Evolutionary conservation across 2,113 vertebrate genomes (phyloP).

Genomic region (Plestiodon gilberti): DNA sequence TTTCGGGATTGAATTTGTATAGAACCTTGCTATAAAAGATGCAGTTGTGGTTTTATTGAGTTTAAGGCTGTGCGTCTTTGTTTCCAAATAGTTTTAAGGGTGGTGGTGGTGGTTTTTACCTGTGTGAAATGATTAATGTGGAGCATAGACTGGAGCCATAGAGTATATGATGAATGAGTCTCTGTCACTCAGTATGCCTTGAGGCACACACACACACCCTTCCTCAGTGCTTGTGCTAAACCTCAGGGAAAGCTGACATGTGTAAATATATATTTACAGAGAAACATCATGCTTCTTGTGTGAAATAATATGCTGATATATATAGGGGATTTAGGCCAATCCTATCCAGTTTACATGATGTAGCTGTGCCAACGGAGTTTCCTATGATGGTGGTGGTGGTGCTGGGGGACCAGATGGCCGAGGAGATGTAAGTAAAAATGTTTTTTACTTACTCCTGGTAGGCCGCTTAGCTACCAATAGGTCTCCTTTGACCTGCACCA

Average conservation of each 20-base stretch:
- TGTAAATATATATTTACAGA: conserved; percentile 68
- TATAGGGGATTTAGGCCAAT: too few species aligned
- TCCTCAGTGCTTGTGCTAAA: conserved; percentile 66
- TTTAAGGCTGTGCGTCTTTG: conserved; percentile 67
- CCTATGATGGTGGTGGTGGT: too few species aligned
- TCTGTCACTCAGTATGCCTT: conserved; percentile 70
- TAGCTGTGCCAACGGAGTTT: too few species aligned
- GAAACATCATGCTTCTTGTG: conserved; percentile 71
- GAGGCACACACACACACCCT: conserved; percentile 76
- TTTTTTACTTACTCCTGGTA: too few species aligned
- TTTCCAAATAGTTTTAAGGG: conserved; percentile 65
- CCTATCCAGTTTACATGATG: too few species aligned
- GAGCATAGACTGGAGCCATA: conserved; percentile 50
- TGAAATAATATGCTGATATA: conserved; percentile 37
- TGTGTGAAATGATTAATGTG: conserved; percentile 74
- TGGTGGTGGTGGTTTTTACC: conserved; percentile 61
- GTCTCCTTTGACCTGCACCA: too few species aligned
- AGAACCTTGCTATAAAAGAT: conserved; percentile 43
- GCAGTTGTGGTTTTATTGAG: conserved; percentile 47
- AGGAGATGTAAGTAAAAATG: too few species aligned
- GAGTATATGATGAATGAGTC: conserved; percentile 69
- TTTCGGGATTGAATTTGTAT: conserved; percentile 1
- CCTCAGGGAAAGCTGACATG: conserved; percentile 76
- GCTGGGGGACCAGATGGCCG: too few species aligned
- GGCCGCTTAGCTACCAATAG: too few species aligned